Base-by-base conservation (phyloP, 2,797 vertebrate genomes). In the Chaetophractus vellerosus region DNA sequence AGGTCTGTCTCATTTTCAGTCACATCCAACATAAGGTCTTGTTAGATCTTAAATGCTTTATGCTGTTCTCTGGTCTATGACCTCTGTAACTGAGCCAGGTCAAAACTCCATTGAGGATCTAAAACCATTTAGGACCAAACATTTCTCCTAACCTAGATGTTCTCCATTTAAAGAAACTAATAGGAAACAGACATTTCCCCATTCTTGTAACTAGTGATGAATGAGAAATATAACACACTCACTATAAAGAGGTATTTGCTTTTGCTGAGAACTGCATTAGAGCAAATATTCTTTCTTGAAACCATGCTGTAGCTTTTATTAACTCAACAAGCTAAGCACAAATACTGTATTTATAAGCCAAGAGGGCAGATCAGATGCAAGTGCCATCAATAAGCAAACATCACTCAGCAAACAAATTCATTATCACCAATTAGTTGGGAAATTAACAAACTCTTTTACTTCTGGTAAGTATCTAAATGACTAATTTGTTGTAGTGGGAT, bases 351-450 rank as follows among this genome's bases (percentile, higher is more conserved):
- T 82, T 94, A 63, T 10, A 78, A 96, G 55, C 86, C 57, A 18
- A 82, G 80, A 87, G 36, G 87, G 45, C 28, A 88, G 86, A 94
- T 85, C 63, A 72, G 80, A 79, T 31, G 57, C 48, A 63, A 94
- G 33, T 45, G 36, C 68, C 68, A 63, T 96, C 91, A 92, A 94
- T 90, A 97, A 94, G 75, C 69, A 63, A 21, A 59, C 86, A 84
- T 90, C 72, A 88, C 21, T 96, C 72, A 45, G 83, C 86, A 95
- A 94, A 96, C 92, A 96, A 78, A 96, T 93, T 91, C 86, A 95
- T 96, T 91, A 78, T 69, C 84, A 79, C 93, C 88, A 71, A 84
- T 95, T 95, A 93, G 81, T 86, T 69, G 57, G 26, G 50, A 88
- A 95, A 95, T 89, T 91, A 95, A 72, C 55, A 93, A 88, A 90